Evolutionary conservation across 1,140 invertebrate genomes (phyloP), one percentile per base, ranked within the genome.

Genomic region (Papilio glaucus): DNA sequence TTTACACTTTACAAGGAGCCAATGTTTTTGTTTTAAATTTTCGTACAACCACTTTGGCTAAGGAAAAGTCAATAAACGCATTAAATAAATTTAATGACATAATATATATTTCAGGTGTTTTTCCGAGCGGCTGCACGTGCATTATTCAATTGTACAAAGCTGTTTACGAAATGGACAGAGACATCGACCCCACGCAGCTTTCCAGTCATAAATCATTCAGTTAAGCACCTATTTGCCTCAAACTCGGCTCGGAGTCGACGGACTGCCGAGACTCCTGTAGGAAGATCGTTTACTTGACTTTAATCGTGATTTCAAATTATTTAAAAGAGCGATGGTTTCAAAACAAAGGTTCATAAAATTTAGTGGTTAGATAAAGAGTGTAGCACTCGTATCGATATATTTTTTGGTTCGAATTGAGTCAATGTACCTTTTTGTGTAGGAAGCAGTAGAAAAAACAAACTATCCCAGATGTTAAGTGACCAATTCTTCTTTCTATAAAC

Each of bases 151-250:
- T 69, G 21, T 49, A 49, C 29, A 53, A 49, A 49, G 42, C 21
- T 69, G 67, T 69, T 53, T 69, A 69, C 67, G 29, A 69, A 13
- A 69, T 26, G n/a, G 8, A 5, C 41, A 57, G 57, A 70, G 72
- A 60, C 74, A 49, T 76, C 60, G 74, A 80, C 74, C 77, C 42
- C n/a, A 45, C 42, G 8, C 67, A 68, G 71, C 63, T 73, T 72
- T 76, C 62, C 71, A 74, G 65, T 49, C 68, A 63, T 80, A 72
- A 78, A 74, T 77, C 72, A 71, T 77, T 53, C 38, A 71, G 45
- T 73, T 75, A 76, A 74, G 68, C 53, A 37, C 60, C 68, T 72
- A 42, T 69, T 69, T 69, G 39, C 65, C 38, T 42, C 41, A 73
- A 24, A 75, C 72, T 75, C 71, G 61, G 68, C 63, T 65, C 69